Evolutionary conservation across 2,797 vertebrate genomes (phyloP).

Genomic region (Hippopotamyrus pictus): DNA sequence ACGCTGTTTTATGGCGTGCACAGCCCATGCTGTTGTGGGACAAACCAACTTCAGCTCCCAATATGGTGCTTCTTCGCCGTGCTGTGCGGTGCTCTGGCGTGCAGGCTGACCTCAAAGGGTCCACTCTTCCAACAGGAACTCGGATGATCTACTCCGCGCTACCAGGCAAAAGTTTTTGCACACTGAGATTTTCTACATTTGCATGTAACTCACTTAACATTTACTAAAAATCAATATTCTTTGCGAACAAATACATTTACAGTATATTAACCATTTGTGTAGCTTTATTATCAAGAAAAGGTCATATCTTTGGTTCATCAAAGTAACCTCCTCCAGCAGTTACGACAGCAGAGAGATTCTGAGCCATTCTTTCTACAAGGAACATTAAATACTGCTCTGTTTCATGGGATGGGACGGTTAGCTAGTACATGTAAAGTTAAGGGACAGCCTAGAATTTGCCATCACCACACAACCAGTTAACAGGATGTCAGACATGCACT

Average conservation of each 20-base stretch:
- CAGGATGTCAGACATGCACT: not conserved
- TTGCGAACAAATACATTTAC: not conserved
- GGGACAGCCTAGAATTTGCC: not conserved
- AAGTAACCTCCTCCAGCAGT: not conserved
- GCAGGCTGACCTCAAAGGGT: not conserved
- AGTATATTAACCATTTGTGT: not conserved
- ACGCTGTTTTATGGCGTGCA: not conserved
- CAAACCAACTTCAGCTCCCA: not conserved
- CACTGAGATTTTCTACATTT: not conserved
- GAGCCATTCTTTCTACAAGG: not conserved
- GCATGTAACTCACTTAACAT: not conserved
- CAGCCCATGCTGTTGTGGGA: not conserved
- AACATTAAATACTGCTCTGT: not conserved
- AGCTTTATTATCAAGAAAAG: not conserved
- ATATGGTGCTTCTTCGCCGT: not conserved
- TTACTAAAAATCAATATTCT: not conserved
- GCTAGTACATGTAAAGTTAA: not conserved
- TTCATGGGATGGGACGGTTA: not conserved
- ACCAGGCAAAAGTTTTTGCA: not conserved
- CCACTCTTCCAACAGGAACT: not conserved
- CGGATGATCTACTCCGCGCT: not conserved
- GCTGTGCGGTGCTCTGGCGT: not conserved
- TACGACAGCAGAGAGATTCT: not conserved
- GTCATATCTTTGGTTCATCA: not conserved
- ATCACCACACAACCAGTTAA: not conserved